phyloP scores from a whole-genome alignment of 2,113 vertebrate species.

The Fregetta grallaria region DNA sequence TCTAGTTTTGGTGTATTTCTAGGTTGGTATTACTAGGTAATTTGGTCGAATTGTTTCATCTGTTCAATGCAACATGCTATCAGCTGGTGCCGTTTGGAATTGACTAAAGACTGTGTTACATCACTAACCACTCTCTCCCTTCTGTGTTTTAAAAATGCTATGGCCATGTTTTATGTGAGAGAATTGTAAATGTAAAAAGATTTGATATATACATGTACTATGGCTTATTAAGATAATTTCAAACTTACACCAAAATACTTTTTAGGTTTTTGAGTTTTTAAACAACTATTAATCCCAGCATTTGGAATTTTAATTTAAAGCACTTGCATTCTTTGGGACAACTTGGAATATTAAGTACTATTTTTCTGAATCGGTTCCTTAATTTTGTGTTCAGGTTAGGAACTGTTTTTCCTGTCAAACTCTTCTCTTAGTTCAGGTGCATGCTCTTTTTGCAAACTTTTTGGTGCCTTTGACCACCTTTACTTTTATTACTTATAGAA shows the following conservation, averaged over 20 bases:
- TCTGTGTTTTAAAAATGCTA: background rate
- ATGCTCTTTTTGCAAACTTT: background rate
- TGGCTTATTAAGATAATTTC: background rate
- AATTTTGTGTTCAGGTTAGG: background rate
- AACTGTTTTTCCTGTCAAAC: background rate
- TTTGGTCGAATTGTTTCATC: background rate
- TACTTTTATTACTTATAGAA: background rate
- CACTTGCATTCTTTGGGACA: background rate
- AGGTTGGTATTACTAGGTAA: background rate
- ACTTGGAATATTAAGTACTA: background rate
- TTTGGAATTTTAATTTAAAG: background rate
- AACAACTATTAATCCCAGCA: background rate
- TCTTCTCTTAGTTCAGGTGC: background rate
- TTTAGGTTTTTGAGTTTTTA: background rate
- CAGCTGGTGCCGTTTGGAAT: background rate
- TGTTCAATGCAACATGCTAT: background rate
- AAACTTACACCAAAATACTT: background rate
- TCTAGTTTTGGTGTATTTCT: background rate
- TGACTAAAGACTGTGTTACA: background rate
- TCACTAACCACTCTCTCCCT: background rate
- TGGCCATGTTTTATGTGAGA: background rate
- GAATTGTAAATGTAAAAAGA: background rate
- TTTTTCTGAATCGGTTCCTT: background rate
- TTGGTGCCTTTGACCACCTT: background rate
- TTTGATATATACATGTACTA: background rate